A percentile compares a stretch with the other conserved stretches of the same genome.
These are phyloP conservation scores for Acanthosepion lycidas DNA, from an alignment of 2,888 invertebrate species.

Conservation along the genomic window DNA sequence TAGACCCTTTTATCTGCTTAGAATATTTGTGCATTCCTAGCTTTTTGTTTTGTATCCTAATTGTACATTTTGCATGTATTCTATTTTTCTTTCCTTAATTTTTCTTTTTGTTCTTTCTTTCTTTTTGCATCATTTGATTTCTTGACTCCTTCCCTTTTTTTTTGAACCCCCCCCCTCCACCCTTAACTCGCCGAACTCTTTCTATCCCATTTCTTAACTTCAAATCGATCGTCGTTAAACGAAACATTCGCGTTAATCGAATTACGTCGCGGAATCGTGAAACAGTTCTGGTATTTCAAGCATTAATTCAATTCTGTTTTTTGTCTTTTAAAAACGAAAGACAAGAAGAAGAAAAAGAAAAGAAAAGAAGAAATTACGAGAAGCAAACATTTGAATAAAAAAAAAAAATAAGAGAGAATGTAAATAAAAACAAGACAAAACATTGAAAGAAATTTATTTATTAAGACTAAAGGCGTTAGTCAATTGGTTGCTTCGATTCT, in stretches of 20 bases:
- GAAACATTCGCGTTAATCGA: not conserved
- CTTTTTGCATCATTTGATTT: too few relatives aligned
- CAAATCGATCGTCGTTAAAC: not conserved
- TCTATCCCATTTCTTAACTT: not conserved
- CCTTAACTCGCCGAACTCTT: not conserved
- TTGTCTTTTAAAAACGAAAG: not conserved
- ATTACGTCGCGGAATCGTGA: conserved; percentile 18
- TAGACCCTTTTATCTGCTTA: too few relatives aligned
- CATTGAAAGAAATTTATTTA: not conserved
- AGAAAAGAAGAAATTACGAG: too few relatives aligned
- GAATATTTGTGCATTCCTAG: too few relatives aligned
- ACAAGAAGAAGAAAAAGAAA: not conserved
- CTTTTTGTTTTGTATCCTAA: not conserved
- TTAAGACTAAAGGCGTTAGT: not conserved
- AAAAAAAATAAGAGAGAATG: too few relatives aligned
- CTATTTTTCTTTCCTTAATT: too few relatives aligned
- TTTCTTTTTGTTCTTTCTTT: too few relatives aligned
- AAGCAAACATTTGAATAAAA: too few relatives aligned
- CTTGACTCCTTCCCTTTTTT: not conserved
- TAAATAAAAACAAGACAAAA: too few relatives aligned
- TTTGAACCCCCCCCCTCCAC: not conserved
- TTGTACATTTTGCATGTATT: not conserved
- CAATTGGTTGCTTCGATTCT: not conserved
- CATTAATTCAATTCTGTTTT: not conserved
- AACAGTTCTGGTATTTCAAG: not conserved